These are phyloP conservation scores for Parazoanthus darwini DNA, from an alignment of 92 coral and sea anemone species.

Conservation along the genomic window DNA sequence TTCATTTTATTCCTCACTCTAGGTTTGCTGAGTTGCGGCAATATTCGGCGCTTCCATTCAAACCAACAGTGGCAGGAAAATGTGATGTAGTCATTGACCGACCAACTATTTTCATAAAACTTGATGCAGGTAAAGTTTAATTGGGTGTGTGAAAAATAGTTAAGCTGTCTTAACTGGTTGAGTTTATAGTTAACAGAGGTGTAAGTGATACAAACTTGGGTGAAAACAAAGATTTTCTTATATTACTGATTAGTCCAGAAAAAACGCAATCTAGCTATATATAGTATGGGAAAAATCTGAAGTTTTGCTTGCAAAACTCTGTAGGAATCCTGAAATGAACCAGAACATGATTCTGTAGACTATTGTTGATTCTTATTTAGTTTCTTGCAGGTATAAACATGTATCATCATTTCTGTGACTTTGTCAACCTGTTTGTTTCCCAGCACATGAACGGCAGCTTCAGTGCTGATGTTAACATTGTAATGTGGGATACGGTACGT, in stretches of 20 bases:
- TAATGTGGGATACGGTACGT: conserved; percentile 89
- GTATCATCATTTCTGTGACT: conserved; percentile 87
- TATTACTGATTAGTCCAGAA: no score
- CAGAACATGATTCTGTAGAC: not conserved
- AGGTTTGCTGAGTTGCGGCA: conserved; percentile 84
- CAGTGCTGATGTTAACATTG: conserved; percentile 63
- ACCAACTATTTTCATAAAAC: conserved; percentile 77
- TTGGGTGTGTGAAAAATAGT: not conserved
- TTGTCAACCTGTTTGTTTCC: conserved; percentile 70
- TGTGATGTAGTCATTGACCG: conserved; percentile 65
- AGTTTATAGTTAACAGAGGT: no score
- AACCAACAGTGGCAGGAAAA: conserved; percentile 53
- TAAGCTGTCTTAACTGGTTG: not conserved
- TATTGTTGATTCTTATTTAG: conserved; percentile 11
- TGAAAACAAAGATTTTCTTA: no score
- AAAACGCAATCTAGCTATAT: no score
- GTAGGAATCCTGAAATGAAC: not conserved
- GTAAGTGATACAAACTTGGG: no score
- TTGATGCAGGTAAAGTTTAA: conserved; percentile 71
- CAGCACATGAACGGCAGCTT: conserved; percentile 84
- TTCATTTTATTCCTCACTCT: not conserved
- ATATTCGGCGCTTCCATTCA: conserved; percentile 58
- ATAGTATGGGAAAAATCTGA: not conserved
- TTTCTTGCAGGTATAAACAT: conserved; percentile 69
- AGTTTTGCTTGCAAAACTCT: not conserved